A percentile compares a stretch with the other conserved stretches of the same genome.
These are phyloP conservation scores for Lepidochrysops patricia DNA, from an alignment of 2,888 invertebrate genomes.

Conservation along the genomic window DNA sequence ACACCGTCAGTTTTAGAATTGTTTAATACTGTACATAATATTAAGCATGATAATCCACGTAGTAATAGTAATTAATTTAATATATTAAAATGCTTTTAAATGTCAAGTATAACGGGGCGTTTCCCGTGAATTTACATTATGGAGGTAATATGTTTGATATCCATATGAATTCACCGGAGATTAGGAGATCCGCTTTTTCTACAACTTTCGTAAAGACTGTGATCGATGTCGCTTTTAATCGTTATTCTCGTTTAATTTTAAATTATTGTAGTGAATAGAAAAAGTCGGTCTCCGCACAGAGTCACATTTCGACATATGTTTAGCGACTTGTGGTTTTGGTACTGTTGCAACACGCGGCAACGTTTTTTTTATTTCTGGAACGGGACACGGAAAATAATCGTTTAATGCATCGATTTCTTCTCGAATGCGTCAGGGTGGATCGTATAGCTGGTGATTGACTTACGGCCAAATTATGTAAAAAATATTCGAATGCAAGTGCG, in stretches of 20 bases:
- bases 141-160: constrained; percentile 59
- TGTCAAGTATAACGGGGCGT: constrained; percentile 30
- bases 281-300: constrained; percentile 51
- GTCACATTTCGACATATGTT: constrained; percentile 66
- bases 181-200: constrained; percentile 42
- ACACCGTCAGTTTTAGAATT: constrained; percentile 21
- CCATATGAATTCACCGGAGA: constrained; percentile 42
- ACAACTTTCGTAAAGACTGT: constrained; percentile 33
- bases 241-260: constrained; percentile 24
- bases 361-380: constrained; percentile 10
- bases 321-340: constrained; percentile 57
- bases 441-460: neutral
- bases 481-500: neutral
- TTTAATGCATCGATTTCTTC: neutral
- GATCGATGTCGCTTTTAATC: constrained; percentile 33
- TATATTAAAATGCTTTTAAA: constrained; percentile 34
- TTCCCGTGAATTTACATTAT: constrained; percentile 33
- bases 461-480: neutral
- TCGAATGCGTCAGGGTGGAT: neutral
- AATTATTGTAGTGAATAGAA: constrained; percentile 32
- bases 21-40: constrained; percentile 52
- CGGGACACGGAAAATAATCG: neutral
- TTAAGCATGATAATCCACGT: constrained; percentile 45
- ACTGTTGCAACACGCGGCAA: neutral
- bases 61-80: constrained; percentile 49